A percentile compares a stretch with the other conserved stretches of the same genome.
Evolutionary conservation across 2,113 vertebrate genomes (phyloP).

Genomic region (Cephalopterus ornatus): DNA sequence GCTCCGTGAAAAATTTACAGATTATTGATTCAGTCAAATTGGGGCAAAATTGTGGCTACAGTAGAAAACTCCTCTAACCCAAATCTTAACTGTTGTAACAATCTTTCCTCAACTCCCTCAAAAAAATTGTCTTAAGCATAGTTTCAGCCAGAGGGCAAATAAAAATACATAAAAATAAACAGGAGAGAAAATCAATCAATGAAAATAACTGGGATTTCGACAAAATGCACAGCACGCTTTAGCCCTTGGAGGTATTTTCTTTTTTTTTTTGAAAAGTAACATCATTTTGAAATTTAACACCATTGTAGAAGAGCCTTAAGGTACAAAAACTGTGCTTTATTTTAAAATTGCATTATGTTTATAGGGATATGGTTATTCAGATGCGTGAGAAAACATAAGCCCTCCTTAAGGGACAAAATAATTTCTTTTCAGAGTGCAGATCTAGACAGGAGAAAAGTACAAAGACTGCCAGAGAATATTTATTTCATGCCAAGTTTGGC

Average conservation of each 20-base stretch:
- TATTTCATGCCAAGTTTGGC: background rate
- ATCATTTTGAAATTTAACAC: background rate
- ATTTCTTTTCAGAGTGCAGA: background rate
- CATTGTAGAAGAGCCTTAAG: background rate
- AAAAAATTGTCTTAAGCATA: background rate
- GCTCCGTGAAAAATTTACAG: background rate
- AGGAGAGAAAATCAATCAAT: background rate
- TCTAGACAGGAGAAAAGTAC: background rate
- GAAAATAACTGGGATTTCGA: background rate
- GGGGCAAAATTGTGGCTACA: background rate
- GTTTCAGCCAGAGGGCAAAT: background rate
- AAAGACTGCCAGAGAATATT: background rate
- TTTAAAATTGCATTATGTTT: background rate
- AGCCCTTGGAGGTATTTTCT: background rate
- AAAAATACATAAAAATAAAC: background rate
- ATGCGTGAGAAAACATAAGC: background rate
- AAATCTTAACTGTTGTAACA: background rate
- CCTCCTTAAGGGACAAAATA: background rate
- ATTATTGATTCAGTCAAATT: background rate
- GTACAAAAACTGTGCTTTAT: background rate
- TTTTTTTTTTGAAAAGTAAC: background rate
- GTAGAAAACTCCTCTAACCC: background rate
- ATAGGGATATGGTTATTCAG: background rate
- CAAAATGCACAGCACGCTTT: background rate
- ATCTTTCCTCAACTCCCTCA: background rate